Conservation (phyloP, 2,113 vertebrate species). For the Anhinga rufa region DNA sequence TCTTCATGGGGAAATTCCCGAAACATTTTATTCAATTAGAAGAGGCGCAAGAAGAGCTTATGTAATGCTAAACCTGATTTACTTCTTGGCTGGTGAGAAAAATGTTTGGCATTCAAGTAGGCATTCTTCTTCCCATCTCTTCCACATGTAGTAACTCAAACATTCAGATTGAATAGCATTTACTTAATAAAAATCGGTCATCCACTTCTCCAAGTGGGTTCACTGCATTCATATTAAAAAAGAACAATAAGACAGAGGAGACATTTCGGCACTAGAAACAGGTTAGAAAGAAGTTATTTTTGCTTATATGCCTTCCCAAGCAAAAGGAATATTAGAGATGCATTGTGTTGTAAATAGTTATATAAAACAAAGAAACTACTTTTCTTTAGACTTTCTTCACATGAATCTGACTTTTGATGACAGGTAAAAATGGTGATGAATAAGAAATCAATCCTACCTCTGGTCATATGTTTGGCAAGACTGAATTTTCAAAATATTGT, state of each 20-base stretch:
- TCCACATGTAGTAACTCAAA: background rate
- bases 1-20: background rate
- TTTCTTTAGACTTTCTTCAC: background rate
- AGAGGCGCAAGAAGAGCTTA: background rate
- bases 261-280: background rate
- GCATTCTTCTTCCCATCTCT: conserved; percentile 2
- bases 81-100: background rate
- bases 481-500: background rate
- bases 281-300: background rate
- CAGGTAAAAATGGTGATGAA: background rate
- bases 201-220: background rate
- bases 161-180: background rate
- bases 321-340: background rate
- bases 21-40: background rate
- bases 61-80: background rate
- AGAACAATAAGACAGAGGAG: background rate
- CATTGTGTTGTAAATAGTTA: background rate
- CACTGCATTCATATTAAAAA: background rate
- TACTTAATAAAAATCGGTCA: background rate
- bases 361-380: background rate
- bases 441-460: background rate
- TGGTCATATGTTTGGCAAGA: background rate
- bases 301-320: background rate
- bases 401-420: background rate
- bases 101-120: background rate